Conservation (phyloP, 2,888 invertebrate species). For the Eupithecia tripunctaria region DNA sequence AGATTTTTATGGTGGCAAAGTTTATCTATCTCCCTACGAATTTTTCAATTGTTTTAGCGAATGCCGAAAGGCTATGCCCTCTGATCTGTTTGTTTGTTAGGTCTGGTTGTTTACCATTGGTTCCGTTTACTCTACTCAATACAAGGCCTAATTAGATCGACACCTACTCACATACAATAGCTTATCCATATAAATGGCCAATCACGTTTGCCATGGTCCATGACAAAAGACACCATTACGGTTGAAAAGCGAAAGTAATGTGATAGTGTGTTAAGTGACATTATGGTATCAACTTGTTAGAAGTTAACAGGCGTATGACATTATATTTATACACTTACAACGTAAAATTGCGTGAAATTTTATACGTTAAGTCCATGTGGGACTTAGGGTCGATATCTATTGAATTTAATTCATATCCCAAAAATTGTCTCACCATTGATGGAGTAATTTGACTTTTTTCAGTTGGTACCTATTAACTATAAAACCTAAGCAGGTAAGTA, state of each 20-base stretch:
- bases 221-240: constrained; percentile 21
- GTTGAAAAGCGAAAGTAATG: constrained; percentile 34
- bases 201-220: constrained; percentile 9
- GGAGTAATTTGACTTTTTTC: too few relatives aligned
- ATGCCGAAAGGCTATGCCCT: too few relatives aligned
- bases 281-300: constrained; percentile 2
- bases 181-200: constrained; percentile 17
- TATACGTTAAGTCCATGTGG: not conserved
- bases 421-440: too few relatives aligned
- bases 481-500: too few relatives aligned
- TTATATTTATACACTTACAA: not conserved
- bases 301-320: not conserved
- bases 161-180: not conserved
- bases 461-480: too few relatives aligned
- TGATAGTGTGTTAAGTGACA: not conserved
- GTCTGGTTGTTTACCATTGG: too few relatives aligned
- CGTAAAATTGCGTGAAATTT: not conserved
- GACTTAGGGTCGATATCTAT: too few relatives aligned
- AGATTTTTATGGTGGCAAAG: too few relatives aligned
- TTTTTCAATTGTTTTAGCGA: too few relatives aligned
- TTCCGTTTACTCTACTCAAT: not conserved
- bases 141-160: not conserved
- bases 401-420: too few relatives aligned
- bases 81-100: too few relatives aligned
- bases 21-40: too few relatives aligned